phyloP scores from a whole-genome alignment of 2,797 vertebrate species.

The Tenualosa ilisha region DNA sequence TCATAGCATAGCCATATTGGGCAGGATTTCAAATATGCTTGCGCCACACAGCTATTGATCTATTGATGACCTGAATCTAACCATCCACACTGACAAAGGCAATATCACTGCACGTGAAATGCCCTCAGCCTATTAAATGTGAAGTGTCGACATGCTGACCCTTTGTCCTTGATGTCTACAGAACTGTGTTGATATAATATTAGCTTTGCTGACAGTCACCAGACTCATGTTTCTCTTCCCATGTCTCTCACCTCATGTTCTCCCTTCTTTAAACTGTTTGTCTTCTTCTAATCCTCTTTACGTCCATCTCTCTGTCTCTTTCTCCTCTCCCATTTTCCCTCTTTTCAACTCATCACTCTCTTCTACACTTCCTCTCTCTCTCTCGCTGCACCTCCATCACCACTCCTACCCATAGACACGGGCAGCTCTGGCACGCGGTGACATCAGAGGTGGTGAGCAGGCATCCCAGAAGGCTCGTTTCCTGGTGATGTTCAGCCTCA shows the following conservation, averaged over 20 bases:
- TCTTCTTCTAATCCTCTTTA: background rate
- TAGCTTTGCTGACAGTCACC: background rate
- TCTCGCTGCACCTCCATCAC: background rate
- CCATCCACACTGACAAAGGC: too few relatives aligned
- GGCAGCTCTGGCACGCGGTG: conserved; percentile 67
- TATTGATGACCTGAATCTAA: too few relatives aligned
- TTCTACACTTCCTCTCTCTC: background rate
- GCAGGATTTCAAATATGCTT: too few relatives aligned
- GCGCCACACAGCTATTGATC: too few relatives aligned
- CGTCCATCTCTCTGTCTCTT: background rate
- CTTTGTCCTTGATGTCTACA: too few relatives aligned
- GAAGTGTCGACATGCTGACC: too few relatives aligned
- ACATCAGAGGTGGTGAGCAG: conserved; percentile 65
- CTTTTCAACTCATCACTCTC: too few relatives aligned
- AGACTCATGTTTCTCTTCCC: background rate
- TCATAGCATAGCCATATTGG: too few relatives aligned
- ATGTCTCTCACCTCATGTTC: background rate
- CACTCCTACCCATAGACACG: conserved; percentile 63
- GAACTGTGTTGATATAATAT: background rate
- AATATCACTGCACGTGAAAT: too few relatives aligned
- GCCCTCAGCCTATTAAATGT: too few relatives aligned
- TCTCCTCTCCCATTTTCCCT: background rate
- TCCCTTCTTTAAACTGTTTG: too few relatives aligned
- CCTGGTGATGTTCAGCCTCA: conserved; percentile 77
- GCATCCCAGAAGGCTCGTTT: conserved; percentile 73